Conservation (phyloP, 2,888 invertebrate genomes). For the Lamproptera curius region DNA sequence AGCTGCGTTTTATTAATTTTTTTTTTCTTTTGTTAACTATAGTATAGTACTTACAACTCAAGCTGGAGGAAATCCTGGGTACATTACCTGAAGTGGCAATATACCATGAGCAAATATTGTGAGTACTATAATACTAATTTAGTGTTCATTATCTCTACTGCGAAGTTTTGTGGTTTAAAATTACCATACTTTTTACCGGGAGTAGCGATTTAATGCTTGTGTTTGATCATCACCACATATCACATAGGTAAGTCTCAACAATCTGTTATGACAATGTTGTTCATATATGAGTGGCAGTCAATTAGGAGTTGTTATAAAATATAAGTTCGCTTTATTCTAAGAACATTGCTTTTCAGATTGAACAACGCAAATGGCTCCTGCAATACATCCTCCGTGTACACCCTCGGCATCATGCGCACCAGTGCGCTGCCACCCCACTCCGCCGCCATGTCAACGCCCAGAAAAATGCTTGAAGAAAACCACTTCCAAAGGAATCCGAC, state of each 20-base stretch:
- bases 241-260: slow-evolving; percentile 32
- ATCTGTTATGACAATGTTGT: slow-evolving; percentile 11
- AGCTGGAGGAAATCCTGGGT: slow-evolving; percentile 46
- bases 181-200: slow-evolving; percentile 3
- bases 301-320: slow-evolving; percentile 44
- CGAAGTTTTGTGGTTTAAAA: slow-evolving; percentile 34
- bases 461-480: slow-evolving; percentile 55
- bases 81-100: slow-evolving; percentile 41
- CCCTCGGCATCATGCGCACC: slow-evolving; percentile 58
- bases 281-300: slow-evolving; percentile 29
- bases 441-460: slow-evolving; percentile 56
- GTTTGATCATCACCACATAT: slow-evolving; percentile 17
- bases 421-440: slow-evolving; percentile 57
- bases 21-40: slow-evolving; percentile 49
- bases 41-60: slow-evolving; percentile 55
- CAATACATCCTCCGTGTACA: slow-evolving; percentile 61
- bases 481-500: slow-evolving; percentile 45
- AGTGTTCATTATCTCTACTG: slow-evolving; percentile 19
- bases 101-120: slow-evolving; percentile 58
- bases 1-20: neutral
- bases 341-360: slow-evolving; percentile 11
- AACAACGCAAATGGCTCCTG: slow-evolving; percentile 44
- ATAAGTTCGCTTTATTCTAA: slow-evolving; percentile 13
- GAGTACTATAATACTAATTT: slow-evolving; percentile 45
- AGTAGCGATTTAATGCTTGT: slow-evolving; percentile 11